A percentile compares a stretch with the other conserved stretches of the same genome.
phyloP scores from a whole-genome alignment of 2,797 vertebrate genomes.

The Neostethus bicornis region DNA sequence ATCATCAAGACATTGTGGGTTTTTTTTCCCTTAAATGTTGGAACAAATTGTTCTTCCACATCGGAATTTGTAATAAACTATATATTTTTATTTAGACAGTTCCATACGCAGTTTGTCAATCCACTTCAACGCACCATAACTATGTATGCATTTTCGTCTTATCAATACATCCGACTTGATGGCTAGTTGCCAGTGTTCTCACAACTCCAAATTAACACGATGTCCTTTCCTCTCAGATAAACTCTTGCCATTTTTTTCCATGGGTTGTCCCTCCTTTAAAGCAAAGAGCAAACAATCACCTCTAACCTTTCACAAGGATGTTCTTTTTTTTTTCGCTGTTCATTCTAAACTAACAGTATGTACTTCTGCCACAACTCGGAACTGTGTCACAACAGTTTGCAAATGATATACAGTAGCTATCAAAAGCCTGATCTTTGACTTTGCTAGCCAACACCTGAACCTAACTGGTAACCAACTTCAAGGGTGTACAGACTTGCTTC shows the following conservation, averaged over 20 bases:
- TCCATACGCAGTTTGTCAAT: slow-evolving; percentile 13
- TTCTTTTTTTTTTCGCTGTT: slow-evolving; percentile 11
- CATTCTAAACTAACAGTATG: too few relatives aligned
- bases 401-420: too few relatives aligned
- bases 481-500: too few relatives aligned
- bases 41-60: neutral
- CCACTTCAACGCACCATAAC: slow-evolving; percentile 24
- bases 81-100: slow-evolving; percentile 3
- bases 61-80: neutral
- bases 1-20: slow-evolving; percentile 1
- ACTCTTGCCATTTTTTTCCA: slow-evolving; percentile 32
- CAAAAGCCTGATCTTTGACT: too few relatives aligned
- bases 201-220: slow-evolving; percentile 21
- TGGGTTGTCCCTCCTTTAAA: slow-evolving; percentile 28
- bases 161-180: slow-evolving; percentile 19
- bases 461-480: too few relatives aligned
- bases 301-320: neutral
- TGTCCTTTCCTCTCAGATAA: slow-evolving; percentile 15
- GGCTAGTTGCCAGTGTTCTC: slow-evolving; percentile 32
- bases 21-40: neutral
- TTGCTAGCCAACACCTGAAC: too few relatives aligned
- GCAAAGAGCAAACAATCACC: slow-evolving; percentile 38
- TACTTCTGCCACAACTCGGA: too few relatives aligned
- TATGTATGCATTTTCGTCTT: slow-evolving; percentile 17
- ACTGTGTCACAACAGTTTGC: too few relatives aligned